phyloP scores from a whole-genome alignment of 2,113 vertebrate genomes.

The Sterna hirundo region DNA sequence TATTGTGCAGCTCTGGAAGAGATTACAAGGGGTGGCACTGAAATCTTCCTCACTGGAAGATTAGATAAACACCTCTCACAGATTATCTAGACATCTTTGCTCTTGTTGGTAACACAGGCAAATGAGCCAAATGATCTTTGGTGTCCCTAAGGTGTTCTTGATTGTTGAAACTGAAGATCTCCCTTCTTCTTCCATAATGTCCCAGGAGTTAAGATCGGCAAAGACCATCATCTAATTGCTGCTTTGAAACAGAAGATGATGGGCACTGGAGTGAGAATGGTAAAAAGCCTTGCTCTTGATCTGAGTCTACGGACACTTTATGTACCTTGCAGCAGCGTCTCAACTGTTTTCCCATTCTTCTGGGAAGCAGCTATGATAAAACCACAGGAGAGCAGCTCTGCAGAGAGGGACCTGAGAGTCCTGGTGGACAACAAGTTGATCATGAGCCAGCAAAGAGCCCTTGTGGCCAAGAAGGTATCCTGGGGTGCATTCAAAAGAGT shows the following conservation, averaged over 20 bases:
- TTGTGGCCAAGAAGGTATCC: no score
- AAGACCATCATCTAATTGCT: not conserved
- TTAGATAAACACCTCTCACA: not conserved
- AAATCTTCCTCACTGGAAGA: not conserved
- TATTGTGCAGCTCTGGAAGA: not conserved
- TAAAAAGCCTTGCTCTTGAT: not conserved
- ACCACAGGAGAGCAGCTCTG: not conserved
- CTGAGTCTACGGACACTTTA: not conserved
- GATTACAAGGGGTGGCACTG: not conserved
- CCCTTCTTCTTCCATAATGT: not conserved
- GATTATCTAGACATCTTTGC: not conserved
- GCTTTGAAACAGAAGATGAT: not conserved
- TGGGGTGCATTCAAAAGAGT: no score
- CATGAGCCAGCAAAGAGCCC: no score
- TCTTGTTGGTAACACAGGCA: not conserved
- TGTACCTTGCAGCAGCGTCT: not conserved
- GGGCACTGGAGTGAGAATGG: not conserved
- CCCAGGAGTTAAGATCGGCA: not conserved
- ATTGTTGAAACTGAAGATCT: not conserved
- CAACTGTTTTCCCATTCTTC: not conserved
- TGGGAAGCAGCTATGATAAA: not conserved
- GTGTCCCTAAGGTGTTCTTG: not conserved
- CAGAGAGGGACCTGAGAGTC: no score
- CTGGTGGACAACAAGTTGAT: no score
- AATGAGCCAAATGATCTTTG: not conserved